These are phyloP conservation scores for Psittacus erithacus DNA, from an alignment of 2,113 vertebrate genomes.

Conservation along the genomic window DNA sequence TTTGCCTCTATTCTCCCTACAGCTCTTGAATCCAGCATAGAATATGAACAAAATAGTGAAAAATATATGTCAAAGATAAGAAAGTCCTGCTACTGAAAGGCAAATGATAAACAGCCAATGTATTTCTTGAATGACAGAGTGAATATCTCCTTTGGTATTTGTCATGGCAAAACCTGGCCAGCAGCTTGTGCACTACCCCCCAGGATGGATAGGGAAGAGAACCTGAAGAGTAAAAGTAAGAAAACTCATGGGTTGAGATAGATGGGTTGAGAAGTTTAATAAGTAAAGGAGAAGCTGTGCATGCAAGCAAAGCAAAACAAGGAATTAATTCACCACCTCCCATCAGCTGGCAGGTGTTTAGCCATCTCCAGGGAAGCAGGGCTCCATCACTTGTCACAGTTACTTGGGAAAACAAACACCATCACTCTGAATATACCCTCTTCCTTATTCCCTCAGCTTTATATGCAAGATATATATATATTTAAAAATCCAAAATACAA, in stretches of 20 bases:
- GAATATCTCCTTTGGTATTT: neutral
- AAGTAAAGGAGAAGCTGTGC: neutral
- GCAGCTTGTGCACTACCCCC: neutral
- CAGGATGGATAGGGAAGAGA: neutral
- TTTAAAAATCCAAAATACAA: neutral
- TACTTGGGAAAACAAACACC: neutral
- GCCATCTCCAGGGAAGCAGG: neutral
- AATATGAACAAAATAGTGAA: neutral
- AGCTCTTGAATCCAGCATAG: neutral
- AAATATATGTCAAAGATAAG: neutral
- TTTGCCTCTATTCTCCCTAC: neutral
- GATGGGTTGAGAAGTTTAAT: neutral
- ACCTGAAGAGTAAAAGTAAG: neutral
- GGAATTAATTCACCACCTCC: neutral
- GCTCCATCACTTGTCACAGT: neutral
- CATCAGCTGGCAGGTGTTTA: neutral
- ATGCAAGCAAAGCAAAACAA: neutral
- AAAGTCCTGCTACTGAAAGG: neutral
- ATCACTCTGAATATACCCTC: neutral
- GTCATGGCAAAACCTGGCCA: neutral
- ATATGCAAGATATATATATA: too few relatives aligned
- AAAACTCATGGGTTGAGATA: neutral
- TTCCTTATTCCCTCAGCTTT: neutral
- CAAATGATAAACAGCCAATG: neutral
- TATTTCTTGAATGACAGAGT: neutral